Percentiles rank a stretch among this genome's conserved stretches.
phyloP scores from a whole-genome alignment of 2,113 vertebrate species.

The Pollachius pollachius region DNA sequence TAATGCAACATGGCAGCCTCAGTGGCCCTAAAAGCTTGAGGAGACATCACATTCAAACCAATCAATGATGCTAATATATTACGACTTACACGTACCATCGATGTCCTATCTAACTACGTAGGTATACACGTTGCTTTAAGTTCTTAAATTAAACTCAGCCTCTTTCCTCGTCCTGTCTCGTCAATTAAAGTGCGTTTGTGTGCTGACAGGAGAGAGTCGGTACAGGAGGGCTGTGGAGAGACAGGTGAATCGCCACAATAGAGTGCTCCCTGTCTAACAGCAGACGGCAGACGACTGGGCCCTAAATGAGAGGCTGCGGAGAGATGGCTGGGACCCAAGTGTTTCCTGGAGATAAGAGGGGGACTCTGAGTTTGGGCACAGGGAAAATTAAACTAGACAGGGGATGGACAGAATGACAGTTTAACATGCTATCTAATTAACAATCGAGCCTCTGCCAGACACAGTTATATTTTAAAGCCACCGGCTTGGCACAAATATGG shows the following conservation, averaged over 20 bases:
- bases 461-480: slow-evolving; percentile 34
- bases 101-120: background rate
- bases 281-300: slow-evolving; percentile 16
- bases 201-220: slow-evolving; percentile 49
- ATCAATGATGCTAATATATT: too few species aligned
- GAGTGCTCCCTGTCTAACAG: slow-evolving; percentile 48
- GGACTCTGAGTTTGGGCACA: slow-evolving; percentile 48
- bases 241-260: slow-evolving; percentile 46
- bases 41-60: too few species aligned
- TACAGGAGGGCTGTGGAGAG: slow-evolving; percentile 41
- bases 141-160: background rate
- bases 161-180: slow-evolving; percentile 33
- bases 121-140: slow-evolving; percentile 6
- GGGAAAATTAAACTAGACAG: slow-evolving; percentile 59
- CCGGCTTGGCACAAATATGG: slow-evolving; percentile 34
- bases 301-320: slow-evolving; percentile 49
- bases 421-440: slow-evolving; percentile 67
- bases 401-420: slow-evolving; percentile 46
- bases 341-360: slow-evolving; percentile 68
- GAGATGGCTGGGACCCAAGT: slow-evolving; percentile 67
- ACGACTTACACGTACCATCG: background rate
- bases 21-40: too few species aligned
- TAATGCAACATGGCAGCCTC: too few species aligned
- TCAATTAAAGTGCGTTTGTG: slow-evolving; percentile 62
- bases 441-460: slow-evolving; percentile 51